These are phyloP conservation scores for Xestia rhomboidea DNA, from an alignment of 2,888 invertebrate genomes.

Conservation along the genomic window DNA sequence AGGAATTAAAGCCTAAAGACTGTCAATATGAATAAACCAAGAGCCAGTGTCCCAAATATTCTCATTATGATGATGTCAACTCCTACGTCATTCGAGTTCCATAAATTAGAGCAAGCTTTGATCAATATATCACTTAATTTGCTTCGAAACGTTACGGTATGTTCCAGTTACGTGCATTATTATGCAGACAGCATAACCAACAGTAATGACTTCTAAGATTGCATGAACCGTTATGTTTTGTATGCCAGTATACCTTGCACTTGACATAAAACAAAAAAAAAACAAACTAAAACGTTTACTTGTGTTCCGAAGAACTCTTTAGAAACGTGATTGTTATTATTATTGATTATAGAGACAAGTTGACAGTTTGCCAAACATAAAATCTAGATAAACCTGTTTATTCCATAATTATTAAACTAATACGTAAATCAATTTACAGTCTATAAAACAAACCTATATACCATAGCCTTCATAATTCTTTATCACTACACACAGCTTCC, in stretches of 20 bases:
- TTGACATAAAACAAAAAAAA: constrained; percentile 8
- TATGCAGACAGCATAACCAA: constrained; percentile 39
- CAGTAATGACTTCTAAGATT: constrained; percentile 33
- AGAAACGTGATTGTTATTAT: too few species aligned
- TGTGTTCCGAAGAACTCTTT: background rate
- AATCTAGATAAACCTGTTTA: background rate
- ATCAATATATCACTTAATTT: constrained; percentile 12
- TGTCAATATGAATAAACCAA: background rate
- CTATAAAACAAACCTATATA: background rate
- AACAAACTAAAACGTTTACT: background rate
- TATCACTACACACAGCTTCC: constrained; percentile 11
- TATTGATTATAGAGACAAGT: background rate
- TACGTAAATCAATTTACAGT: background rate
- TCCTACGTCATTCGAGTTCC: background rate
- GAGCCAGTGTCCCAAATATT: background rate
- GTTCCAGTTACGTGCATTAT: constrained; percentile 41
- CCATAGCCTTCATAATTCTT: background rate
- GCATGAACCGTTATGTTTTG: constrained; percentile 27
- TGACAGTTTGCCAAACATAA: background rate
- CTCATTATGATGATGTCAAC: background rate
- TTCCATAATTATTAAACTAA: background rate
- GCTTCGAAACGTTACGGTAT: background rate
- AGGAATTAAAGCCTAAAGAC: too few species aligned
- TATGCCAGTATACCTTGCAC: constrained; percentile 5
- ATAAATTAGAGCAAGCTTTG: background rate